Percentiles rank a stretch among this genome's conserved stretches.
These are phyloP conservation scores for Dascyllus trimaculatus DNA, from an alignment of 2,113 vertebrate genomes.

Conservation along the genomic window DNA sequence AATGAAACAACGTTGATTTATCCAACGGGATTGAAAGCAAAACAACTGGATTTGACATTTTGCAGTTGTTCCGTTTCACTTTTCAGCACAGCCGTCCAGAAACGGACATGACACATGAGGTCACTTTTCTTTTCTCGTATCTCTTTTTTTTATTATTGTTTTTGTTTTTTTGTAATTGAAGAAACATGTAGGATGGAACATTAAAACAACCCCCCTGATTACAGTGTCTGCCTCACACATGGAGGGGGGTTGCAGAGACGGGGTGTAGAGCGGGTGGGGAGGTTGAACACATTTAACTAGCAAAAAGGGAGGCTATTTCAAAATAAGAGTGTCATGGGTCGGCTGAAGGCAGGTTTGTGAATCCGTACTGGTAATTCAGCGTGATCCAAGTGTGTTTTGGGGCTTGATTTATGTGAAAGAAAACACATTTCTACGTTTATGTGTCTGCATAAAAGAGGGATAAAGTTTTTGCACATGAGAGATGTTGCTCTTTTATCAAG, in stretches of 20 bases:
- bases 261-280: background rate
- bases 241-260: constrained; percentile 20
- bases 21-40: constrained; percentile 32
- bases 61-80: constrained; percentile 37
- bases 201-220: constrained; percentile 70
- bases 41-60: constrained; percentile 38
- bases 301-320: constrained; percentile 46
- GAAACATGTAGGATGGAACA: constrained; percentile 43
- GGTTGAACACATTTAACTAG: constrained; percentile 36
- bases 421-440: background rate
- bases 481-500: background rate
- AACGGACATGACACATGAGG: background rate
- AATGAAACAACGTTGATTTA: constrained; percentile 44
- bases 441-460: constrained; percentile 25
- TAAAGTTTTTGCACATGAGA: constrained; percentile 5
- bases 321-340: constrained; percentile 55
- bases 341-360: background rate
- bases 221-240: constrained; percentile 67
- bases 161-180: background rate
- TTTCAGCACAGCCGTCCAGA: constrained; percentile 14
- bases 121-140: constrained; percentile 17
- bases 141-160: background rate
- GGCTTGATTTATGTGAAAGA: background rate
- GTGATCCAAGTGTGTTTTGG: background rate
- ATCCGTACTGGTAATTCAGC: background rate